phyloP scores from a whole-genome alignment of 2,113 vertebrate species.

The Abramis brama region DNA sequence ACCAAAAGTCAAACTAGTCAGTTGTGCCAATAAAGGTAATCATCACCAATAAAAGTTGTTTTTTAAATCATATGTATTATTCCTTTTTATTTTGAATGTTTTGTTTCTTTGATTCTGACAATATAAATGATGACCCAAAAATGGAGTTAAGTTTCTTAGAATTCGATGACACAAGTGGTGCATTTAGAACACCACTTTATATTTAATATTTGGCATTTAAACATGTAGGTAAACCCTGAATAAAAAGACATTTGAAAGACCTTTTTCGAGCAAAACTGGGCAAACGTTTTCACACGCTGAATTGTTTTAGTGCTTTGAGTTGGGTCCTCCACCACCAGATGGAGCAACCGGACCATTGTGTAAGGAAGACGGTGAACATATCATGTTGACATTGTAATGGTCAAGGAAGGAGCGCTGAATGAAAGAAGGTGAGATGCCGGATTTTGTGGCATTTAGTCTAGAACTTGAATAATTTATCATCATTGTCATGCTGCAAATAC shows the following conservation, averaged over 20 bases:
- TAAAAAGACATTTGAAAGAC: not conserved
- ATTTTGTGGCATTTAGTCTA: not conserved
- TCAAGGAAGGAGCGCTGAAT: not conserved
- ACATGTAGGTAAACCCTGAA: no score
- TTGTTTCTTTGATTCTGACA: not conserved
- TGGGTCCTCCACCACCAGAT: constrained; percentile 61
- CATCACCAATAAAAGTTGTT: not conserved
- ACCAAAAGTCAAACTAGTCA: not conserved
- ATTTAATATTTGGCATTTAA: not conserved
- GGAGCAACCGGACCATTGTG: constrained; percentile 45
- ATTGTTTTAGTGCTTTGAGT: not conserved
- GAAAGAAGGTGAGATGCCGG: constrained; percentile 14
- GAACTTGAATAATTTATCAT: no score
- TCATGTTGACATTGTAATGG: not conserved
- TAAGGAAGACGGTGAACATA: no score
- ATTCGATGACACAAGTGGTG: not conserved
- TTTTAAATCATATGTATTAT: not conserved
- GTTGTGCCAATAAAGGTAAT: not conserved
- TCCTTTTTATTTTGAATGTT: not conserved
- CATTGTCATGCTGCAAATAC: no score
- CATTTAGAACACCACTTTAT: not conserved
- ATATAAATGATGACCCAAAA: not conserved
- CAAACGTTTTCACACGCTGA: no score
- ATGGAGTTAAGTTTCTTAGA: not conserved
- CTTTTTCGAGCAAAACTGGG: not conserved